Evolutionary conservation across 2,888 invertebrate species (phyloP).

Genomic region (Steinernema carpocapsae): DNA sequence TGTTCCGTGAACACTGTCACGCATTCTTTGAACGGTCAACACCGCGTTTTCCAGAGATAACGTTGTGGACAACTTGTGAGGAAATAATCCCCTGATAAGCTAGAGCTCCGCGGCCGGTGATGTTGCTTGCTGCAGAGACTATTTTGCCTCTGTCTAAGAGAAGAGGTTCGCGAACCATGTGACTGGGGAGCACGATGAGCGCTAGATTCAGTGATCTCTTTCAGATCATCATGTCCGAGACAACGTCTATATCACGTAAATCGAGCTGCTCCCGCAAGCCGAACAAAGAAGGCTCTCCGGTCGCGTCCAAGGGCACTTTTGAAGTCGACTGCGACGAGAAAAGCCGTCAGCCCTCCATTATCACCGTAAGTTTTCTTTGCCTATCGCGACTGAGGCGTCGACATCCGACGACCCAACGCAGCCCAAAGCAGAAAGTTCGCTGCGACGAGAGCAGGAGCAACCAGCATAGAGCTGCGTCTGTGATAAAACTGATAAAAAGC

Average conservation of each 20-base stretch:
- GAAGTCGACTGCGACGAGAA: not conserved
- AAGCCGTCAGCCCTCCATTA: not conserved
- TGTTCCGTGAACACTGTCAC: not conserved
- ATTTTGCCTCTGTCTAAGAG: too few relatives aligned
- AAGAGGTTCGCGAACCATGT: too few relatives aligned
- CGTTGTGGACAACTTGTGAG: not conserved
- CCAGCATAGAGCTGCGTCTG: not conserved
- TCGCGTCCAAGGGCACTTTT: not conserved
- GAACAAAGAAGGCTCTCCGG: not conserved
- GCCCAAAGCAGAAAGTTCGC: too few relatives aligned
- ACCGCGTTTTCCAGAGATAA: not conserved
- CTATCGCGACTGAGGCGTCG: not conserved
- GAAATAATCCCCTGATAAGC: not conserved
- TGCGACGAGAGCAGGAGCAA: not conserved
- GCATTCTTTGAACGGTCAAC: conserved; percentile 13
- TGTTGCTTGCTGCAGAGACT: not conserved
- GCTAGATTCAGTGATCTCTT: not conserved
- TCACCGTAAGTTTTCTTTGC: conserved; percentile 21
- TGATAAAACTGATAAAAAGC: not conserved
- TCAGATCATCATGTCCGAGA: conserved; percentile 19
- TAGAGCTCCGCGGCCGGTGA: not conserved
- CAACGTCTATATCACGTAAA: conserved; percentile 20
- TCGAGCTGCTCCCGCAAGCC: not conserved
- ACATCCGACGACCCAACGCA: too few relatives aligned
- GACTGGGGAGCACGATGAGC: too few relatives aligned